These are phyloP conservation scores for Cheilinus undulatus DNA, from an alignment of 2,113 vertebrate genomes.

Conservation along the genomic window DNA sequence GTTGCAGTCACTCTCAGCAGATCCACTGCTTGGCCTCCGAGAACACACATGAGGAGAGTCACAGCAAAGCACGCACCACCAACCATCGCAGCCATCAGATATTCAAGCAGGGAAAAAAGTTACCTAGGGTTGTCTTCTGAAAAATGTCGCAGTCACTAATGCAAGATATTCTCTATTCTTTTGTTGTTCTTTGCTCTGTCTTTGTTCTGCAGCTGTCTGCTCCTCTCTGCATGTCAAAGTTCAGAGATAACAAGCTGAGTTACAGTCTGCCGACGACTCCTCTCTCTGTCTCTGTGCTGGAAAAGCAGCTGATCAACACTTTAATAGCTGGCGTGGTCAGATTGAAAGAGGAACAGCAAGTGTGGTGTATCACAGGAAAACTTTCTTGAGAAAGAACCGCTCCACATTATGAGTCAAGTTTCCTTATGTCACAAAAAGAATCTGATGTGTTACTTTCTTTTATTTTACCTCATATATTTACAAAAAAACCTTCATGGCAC, in stretches of 20 bases:
- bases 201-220: too few relatives aligned
- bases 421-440: conserved; percentile 28
- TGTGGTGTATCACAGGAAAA: conserved; percentile 5
- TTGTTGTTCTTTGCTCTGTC: background rate
- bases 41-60: conserved; percentile 36
- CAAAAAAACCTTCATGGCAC: background rate
- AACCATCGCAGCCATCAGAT: conserved; percentile 12
- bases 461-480: conserved; percentile 2
- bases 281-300: background rate
- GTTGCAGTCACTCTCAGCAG: conserved; percentile 38
- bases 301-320: background rate
- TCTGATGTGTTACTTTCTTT: background rate
- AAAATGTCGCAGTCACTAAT: background rate
- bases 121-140: background rate
- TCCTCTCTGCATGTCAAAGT: conserved; percentile 30
- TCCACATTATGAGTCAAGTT: background rate
- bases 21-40: conserved; percentile 46
- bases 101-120: background rate
- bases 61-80: background rate
- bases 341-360: conserved; percentile 61
- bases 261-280: background rate
- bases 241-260: conserved; percentile 13
- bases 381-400: background rate
- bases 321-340: background rate
- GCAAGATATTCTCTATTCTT: background rate